These are phyloP conservation scores for Chloroclystis v-ata DNA, from an alignment of 2,888 invertebrate genomes.

Conservation along the genomic window DNA sequence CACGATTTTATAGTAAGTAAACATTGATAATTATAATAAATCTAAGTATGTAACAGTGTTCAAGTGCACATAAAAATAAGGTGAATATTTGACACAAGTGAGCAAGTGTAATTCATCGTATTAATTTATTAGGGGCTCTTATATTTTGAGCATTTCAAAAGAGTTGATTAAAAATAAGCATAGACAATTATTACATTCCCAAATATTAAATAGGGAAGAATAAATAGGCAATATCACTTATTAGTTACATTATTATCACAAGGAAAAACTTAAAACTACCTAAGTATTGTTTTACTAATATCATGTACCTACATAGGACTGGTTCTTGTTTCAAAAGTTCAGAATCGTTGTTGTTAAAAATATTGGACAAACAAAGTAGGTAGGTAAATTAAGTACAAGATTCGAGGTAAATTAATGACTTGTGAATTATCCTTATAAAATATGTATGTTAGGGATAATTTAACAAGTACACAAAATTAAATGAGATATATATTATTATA, in stretches of 20 bases:
- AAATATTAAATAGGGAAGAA: not conserved
- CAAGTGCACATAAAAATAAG: slow-evolving; percentile 2
- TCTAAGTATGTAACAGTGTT: not conserved
- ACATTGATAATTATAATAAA: slow-evolving; percentile 4
- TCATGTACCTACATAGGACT: no score
- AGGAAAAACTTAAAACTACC: slow-evolving; percentile 7
- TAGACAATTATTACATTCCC: not conserved
- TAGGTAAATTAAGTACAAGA: slow-evolving; percentile 4
- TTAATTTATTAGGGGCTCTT: no score
- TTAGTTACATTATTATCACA: slow-evolving; percentile 27
- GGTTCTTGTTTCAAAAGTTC: no score
- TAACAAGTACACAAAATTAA: no score
- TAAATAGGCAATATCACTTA: slow-evolving; percentile 16
- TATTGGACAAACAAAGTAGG: no score
- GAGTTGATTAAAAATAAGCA: not conserved
- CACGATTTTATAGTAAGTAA: not conserved
- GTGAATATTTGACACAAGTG: slow-evolving; percentile 36
- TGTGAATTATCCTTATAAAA: no score
- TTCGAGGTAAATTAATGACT: slow-evolving; percentile 8
- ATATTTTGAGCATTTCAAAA: no score
- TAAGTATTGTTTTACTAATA: no score
- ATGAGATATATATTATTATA: no score
- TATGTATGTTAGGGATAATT: no score
- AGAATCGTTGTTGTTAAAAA: no score
- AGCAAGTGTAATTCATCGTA: no score